phyloP scores from a whole-genome alignment of 2,888 invertebrate species.

The Zygaena filipendulae region DNA sequence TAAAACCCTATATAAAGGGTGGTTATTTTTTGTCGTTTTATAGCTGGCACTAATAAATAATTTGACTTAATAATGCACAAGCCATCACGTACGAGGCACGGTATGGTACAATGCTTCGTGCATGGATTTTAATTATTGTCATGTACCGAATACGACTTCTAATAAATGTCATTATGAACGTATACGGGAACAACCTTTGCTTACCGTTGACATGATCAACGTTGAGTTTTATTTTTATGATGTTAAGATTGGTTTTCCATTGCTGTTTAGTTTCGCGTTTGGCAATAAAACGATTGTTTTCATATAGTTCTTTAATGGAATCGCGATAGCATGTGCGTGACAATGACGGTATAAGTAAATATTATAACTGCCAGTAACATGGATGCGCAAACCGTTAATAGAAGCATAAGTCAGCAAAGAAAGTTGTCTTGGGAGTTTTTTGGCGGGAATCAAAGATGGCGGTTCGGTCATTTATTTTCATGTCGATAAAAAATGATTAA shows the following conservation, averaged over 20 bases:
- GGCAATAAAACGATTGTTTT: constrained; percentile 23
- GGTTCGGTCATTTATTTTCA: too few relatives aligned
- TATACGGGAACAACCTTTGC: constrained; percentile 28
- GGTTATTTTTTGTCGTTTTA: too few relatives aligned
- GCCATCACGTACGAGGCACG: constrained; percentile 48
- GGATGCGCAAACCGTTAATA: too few relatives aligned
- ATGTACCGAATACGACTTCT: constrained; percentile 64
- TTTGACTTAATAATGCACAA: constrained; percentile 52
- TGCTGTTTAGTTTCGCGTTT: constrained; percentile 2
- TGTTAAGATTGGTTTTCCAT: constrained; percentile 18
- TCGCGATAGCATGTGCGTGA: constrained; percentile 57
- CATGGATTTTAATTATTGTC: constrained; percentile 67
- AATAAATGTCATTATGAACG: constrained; percentile 67
- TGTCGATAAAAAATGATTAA: too few relatives aligned
- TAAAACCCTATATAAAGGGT: too few relatives aligned
- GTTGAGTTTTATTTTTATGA: constrained; percentile 7
- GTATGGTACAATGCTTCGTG: constrained; percentile 61
- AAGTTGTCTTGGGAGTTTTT: too few relatives aligned
- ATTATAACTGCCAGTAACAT: too few relatives aligned
- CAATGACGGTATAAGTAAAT: constrained; percentile 54
- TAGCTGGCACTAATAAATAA: too few relatives aligned
- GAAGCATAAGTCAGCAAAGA: too few relatives aligned
- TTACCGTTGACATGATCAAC: constrained; percentile 7
- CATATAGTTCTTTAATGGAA: constrained; percentile 61
- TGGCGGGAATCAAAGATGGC: too few relatives aligned